Conservation (phyloP, 1,140 invertebrate species). For the Drosophila cardini region DNA sequence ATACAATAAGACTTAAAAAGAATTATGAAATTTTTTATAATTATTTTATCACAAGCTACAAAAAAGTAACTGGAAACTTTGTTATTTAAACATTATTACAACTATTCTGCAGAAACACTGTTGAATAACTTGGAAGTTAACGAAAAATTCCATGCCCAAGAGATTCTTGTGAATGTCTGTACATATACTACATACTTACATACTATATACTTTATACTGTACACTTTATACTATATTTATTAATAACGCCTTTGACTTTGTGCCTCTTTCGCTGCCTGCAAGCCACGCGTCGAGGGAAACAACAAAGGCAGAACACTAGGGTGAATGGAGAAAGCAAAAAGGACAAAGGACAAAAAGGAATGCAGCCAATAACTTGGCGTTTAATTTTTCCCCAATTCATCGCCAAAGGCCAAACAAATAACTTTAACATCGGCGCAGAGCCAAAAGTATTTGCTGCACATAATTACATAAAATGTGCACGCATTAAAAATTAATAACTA, state of each 20-base stretch:
- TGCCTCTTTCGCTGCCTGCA: conserved; percentile 28
- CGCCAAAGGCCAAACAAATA: conserved; percentile 51
- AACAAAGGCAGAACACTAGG: background rate
- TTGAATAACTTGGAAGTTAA: conserved; percentile 18
- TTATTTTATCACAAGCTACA: background rate
- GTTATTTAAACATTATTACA: background rate
- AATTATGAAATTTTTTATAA: background rate
- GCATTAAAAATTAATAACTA: conserved; percentile 59
- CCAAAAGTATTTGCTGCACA: conserved; percentile 47
- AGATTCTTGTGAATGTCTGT: conserved; percentile 10
- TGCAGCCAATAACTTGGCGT: conserved; percentile 49
- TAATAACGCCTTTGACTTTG: conserved; percentile 70
- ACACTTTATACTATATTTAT: conserved; percentile 42
- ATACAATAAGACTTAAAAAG: too few relatives aligned
- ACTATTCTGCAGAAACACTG: conserved; percentile 1
- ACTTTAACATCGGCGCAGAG: conserved; percentile 22
- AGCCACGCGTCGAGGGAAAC: conserved; percentile 4
- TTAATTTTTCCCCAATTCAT: conserved; percentile 46
- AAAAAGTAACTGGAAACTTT: background rate
- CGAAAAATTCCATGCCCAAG: conserved; percentile 4
- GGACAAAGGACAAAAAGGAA: conserved; percentile 35
- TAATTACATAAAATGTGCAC: conserved; percentile 51
- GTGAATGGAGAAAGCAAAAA: background rate
- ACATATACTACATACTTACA: background rate
- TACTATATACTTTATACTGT: conserved; percentile 21